These are phyloP conservation scores for Neoseiulus cucumeris DNA, from an alignment of 1,140 invertebrate genomes.

Conservation along the genomic window DNA sequence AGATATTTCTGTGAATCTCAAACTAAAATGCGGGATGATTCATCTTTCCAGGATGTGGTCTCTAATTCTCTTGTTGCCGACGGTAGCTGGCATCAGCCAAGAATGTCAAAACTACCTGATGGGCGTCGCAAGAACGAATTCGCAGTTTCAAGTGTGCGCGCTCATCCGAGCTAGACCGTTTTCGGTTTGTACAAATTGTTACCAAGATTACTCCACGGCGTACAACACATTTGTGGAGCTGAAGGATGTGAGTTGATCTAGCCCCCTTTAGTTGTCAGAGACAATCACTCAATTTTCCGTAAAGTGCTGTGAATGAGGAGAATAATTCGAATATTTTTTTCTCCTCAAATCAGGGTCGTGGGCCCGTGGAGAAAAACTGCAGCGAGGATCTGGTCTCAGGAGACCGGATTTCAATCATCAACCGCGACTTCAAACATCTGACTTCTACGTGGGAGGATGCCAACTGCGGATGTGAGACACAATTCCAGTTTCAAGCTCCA, in stretches of 20 bases:
- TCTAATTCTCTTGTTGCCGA: neutral
- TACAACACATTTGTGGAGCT: neutral
- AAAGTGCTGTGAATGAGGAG: no score
- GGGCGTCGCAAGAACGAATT: neutral
- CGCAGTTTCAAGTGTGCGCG: neutral
- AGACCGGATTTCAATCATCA: neutral
- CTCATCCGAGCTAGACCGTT: neutral
- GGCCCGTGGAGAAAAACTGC: neutral
- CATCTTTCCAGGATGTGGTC: neutral
- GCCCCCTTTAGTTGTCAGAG: neutral
- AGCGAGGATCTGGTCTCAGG: neutral
- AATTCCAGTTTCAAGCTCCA: no score
- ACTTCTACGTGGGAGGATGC: neutral
- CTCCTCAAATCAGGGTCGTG: neutral
- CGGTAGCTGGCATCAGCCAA: neutral
- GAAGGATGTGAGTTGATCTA: neutral
- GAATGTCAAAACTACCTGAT: neutral
- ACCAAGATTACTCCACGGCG: neutral
- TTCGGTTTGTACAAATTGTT: neutral
- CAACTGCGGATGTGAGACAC: neutral
- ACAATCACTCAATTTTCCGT: no score
- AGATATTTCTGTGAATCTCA: no score
- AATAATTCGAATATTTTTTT: no score
- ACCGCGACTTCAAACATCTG: neutral
- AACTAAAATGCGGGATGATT: no score